Evolutionary conservation across 2,888 invertebrate genomes (phyloP), one percentile per base, ranked within the genome.

Genomic region (Tachina lurida): DNA sequence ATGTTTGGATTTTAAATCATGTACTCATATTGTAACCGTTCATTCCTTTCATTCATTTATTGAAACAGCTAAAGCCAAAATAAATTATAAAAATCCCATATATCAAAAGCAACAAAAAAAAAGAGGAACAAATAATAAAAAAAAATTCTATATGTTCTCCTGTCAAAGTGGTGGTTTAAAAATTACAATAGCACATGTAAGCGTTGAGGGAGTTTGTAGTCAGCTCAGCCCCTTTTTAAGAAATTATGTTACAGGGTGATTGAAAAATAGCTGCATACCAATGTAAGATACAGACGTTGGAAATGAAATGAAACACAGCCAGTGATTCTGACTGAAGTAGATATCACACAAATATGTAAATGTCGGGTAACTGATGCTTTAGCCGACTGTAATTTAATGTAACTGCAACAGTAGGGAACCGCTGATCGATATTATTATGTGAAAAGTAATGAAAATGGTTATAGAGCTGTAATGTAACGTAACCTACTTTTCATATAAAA

Each of bases 111-210:
- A 62, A 49, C 13, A 63, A 43, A 4, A 39, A 13, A 49, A 41
- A 52, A 71, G 47, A 43, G 70, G 19, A 68, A 67, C 49, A 63
- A 63, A 76, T 76, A 68, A 68, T 56, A 22, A 22, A 80, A 62
- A 80, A 62, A 80, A 81, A 82, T 71, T 73, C 60, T 75, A 79
- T 67, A 86, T 85, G 79, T 86, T 79, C 85, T 83, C 83, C 85
- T 83, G 70, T 56, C 62, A 80, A 73, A 76, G 83, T 83, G 86
- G 83, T 80, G 86, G 83, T 73, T 86, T 86, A 56, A 73, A 73
- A 67, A 79, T 83, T 82, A 65, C 58, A 67, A 54, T n/a, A 43
- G 22, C n/a, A 47, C 71, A 67, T 73, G 60, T 54, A 54, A 22
- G 54, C 22, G 77, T 74, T 52, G 80, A 76, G 85, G 83, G 83